Conservation (phyloP, 1,140 invertebrate species). For the Cydia splendana region DNA sequence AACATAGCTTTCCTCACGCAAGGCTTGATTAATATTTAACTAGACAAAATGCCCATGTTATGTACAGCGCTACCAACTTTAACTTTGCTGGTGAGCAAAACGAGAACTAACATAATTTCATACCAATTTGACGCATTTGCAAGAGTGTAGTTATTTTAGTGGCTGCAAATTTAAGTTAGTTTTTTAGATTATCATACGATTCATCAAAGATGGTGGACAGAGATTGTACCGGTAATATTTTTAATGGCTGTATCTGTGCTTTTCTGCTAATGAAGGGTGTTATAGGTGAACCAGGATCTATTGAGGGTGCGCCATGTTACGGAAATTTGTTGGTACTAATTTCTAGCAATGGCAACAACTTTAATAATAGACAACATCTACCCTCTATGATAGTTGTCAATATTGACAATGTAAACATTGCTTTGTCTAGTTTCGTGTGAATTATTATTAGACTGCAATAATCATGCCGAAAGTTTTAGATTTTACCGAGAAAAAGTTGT, state of each 20-base stretch:
- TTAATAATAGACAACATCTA: no score
- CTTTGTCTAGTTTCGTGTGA: no score
- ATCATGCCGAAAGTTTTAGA: no score
- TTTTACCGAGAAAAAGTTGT: no score
- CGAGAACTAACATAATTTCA: not conserved
- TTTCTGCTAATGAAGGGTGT: not conserved
- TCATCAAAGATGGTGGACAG: constrained; percentile 10
- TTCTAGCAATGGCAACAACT: no score
- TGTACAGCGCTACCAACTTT: not conserved
- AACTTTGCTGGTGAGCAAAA: not conserved
- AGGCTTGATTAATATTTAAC: not conserved
- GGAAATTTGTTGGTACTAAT: no score
- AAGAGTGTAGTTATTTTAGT: not conserved
- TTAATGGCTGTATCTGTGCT: constrained; percentile 3
- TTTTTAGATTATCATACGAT: not conserved
- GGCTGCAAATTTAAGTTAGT: not conserved
- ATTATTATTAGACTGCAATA: no score
- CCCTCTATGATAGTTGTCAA: no score
- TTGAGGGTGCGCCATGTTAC: no score
- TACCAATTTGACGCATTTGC: not conserved
- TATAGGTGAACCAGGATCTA: no score
- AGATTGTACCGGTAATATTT: not conserved
- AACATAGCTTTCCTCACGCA: not conserved
- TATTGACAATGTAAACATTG: no score
- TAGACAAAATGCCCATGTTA: constrained; percentile 8